Base-by-base conservation (phyloP, 2,888 invertebrate genomes). In the Temnothorax ravouxi region DNA sequence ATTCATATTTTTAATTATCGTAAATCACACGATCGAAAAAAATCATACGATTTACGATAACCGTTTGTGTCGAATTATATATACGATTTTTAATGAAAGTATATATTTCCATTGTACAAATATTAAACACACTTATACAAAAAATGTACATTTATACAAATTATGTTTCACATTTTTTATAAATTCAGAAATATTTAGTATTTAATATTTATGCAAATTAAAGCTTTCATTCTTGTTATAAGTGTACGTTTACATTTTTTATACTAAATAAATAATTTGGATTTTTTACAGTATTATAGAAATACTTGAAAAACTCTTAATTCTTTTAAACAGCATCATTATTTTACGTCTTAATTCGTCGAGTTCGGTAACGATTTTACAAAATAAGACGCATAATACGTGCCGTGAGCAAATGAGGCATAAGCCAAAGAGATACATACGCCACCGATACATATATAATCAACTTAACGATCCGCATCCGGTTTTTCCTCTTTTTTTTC, bases 71-170 rank as follows among this genome's bases (percentile, higher is more conserved):
- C 29, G 34, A 13, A 59, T 29, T 29, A 59, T 29, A 18, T 29
- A 59, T 29, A 18, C 18, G 15, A 61, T 34, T 61, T 34, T 18
- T 8, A 61, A 18, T 34, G 18, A 3, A 29, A 15, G 18, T 18
- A 29, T 15, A 15, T 4, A 2, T 6, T 29, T 29, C 6, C 1
- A 59, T 59, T 4, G 15, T 59, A 29, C 3, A 34, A 61, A 34
- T 62, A n/a, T 38, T 38, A n/a, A 15, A 8, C 1, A 44, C 3
- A 8, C 0, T 44, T 13, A 25, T 44, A 21, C 15, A 21, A 44
- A 66, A 66, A 64, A 21, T 64, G 34, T 13, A 62, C 41, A 41
- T 41, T 38, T 64, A 62, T 6, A 62, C 18, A 38, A 50, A 47
- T 34, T 34, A 34, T 29, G 3, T 29, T 29, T 29, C 29, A 29